Evolutionary conservation across 2,113 vertebrate genomes (phyloP).

Genomic region (Gallinago jamesoni): DNA sequence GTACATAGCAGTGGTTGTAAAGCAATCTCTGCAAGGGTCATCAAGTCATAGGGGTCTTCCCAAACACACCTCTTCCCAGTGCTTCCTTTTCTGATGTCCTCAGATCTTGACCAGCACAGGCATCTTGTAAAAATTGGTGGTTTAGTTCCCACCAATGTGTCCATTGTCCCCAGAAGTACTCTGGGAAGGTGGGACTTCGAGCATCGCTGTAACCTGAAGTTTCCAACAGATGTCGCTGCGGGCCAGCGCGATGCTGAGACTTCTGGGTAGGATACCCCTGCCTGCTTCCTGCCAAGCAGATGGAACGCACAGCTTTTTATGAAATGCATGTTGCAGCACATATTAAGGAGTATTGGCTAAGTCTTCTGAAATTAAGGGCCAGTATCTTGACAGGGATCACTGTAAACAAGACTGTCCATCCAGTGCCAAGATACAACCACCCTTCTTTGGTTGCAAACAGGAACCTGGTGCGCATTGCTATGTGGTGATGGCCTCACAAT

Average conservation of each 20-base stretch:
- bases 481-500: neutral
- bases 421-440: neutral
- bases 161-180: accelerated
- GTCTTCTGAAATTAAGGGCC: neutral
- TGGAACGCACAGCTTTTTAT: neutral
- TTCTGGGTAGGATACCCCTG: accelerated
- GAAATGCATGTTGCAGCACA: neutral
- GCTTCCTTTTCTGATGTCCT: neutral
- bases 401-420: neutral
- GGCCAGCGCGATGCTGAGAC: neutral
- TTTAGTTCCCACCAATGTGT: neutral
- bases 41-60: neutral
- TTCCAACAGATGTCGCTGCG: accelerated
- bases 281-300: neutral
- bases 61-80: accelerated
- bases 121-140: neutral
- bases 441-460: neutral
- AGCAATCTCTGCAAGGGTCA: neutral
- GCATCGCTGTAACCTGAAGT: accelerated
- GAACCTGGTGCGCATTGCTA: neutral
- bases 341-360: neutral
- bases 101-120: neutral
- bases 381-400: neutral
- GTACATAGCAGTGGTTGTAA: neutral
- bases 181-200: too few relatives aligned